Percentiles rank a stretch among this genome's conserved stretches.
Evolutionary conservation across 2,888 invertebrate species (phyloP).

Genomic region (Pedicia rivosa): DNA sequence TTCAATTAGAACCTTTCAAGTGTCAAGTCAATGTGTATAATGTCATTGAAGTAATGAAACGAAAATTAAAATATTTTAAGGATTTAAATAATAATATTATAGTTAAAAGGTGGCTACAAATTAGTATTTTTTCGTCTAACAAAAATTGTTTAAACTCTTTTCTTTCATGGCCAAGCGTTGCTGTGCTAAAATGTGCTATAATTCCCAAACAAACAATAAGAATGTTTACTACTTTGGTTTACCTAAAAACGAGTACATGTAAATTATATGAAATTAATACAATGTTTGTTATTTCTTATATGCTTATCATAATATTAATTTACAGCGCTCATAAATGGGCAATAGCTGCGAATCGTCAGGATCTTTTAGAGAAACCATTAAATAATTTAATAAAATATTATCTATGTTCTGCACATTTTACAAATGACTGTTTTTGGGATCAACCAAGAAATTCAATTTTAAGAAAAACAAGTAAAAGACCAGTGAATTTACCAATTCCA

Average conservation of each 20-base stretch:
- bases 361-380: conserved; percentile 9
- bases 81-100: too few species aligned
- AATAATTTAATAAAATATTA: conserved; percentile 11
- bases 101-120: too few species aligned
- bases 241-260: conserved; percentile 14
- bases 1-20: too few species aligned
- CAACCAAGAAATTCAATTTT: conserved; percentile 9
- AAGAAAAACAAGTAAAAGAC: conserved; percentile 9
- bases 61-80: too few species aligned
- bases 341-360: conserved; percentile 10
- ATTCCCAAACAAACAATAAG: conserved; percentile 13
- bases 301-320: not conserved
- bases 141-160: too few species aligned
- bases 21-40: too few species aligned
- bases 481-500: conserved; percentile 10
- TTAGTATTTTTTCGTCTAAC: too few species aligned
- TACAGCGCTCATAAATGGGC: conserved; percentile 12
- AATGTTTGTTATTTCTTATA: not conserved
- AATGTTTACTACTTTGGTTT: conserved; percentile 14
- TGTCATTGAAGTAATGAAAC: too few species aligned
- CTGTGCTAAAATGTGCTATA: conserved; percentile 15
- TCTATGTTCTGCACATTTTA: conserved; percentile 12
- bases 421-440: conserved; percentile 11
- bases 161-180: conserved; percentile 16
- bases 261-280: conserved; percentile 1